These are phyloP conservation scores for Notodonta ziczac DNA, from an alignment of 2,888 invertebrate genomes.

Conservation along the genomic window DNA sequence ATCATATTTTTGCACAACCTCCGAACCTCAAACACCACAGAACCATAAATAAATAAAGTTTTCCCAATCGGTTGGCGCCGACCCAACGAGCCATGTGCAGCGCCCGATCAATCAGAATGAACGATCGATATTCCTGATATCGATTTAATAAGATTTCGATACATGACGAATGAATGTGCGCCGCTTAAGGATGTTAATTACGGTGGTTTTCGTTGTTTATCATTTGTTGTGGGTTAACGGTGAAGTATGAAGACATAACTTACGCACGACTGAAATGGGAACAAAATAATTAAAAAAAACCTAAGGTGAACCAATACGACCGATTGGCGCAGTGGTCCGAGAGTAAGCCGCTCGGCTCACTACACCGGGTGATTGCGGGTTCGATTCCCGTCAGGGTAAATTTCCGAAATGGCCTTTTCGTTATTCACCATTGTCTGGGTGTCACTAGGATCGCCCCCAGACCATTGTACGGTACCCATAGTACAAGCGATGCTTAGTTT, in stretches of 20 bases:
- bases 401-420: no score
- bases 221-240: background rate
- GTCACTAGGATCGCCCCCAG: no score
- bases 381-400: no score
- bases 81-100: conserved; percentile 15
- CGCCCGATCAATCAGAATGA: conserved; percentile 29
- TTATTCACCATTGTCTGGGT: no score
- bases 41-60: conserved; percentile 5
- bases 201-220: background rate
- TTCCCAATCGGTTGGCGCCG: conserved; percentile 13
- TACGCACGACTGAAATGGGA: no score
- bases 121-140: conserved; percentile 22
- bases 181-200: background rate
- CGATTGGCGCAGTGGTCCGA: no score
- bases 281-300: no score
- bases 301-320: no score
- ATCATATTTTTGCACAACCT: conserved; percentile 5
- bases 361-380: no score
- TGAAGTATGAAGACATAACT: background rate
- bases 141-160: conserved; percentile 31
- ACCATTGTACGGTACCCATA: no score
- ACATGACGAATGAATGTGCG: conserved; percentile 17
- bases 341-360: no score
- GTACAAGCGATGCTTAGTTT: no score
- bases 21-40: background rate